Conservation (phyloP, 2,797 vertebrate genomes). For the Phyllotis vaccarum region DNA sequence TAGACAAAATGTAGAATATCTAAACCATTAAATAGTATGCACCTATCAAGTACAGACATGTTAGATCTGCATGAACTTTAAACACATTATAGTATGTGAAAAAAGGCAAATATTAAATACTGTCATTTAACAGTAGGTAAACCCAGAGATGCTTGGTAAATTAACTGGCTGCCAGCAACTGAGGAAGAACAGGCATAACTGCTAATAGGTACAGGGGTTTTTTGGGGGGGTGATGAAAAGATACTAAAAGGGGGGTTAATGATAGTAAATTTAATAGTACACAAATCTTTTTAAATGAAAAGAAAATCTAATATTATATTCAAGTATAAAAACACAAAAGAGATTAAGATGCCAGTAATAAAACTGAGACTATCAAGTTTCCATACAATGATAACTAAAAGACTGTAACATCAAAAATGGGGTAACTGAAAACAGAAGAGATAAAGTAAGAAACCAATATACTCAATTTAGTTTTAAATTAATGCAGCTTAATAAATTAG, state of each 20-base stretch:
- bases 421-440: background rate
- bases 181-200: background rate
- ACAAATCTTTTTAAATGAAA: constrained; percentile 23
- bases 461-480: background rate
- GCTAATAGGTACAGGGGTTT: background rate
- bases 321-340: background rate
- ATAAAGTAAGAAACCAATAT: background rate
- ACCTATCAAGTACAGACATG: background rate
- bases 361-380: background rate
- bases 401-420: background rate
- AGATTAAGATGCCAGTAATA: background rate
- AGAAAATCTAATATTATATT: background rate
- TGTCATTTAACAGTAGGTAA: background rate
- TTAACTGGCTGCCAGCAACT: background rate
- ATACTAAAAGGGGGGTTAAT: background rate
- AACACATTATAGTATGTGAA: background rate
- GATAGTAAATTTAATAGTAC: background rate
- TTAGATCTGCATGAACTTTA: background rate
- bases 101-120: background rate
- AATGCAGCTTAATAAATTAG: background rate
- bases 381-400: background rate
- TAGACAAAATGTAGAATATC: background rate
- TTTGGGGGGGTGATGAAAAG: background rate
- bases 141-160: background rate
- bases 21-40: background rate